A percentile compares a stretch with the other conserved stretches of the same genome.
Evolutionary conservation across 2,888 invertebrate species (phyloP).

Genomic region (Cerastoderma edule): DNA sequence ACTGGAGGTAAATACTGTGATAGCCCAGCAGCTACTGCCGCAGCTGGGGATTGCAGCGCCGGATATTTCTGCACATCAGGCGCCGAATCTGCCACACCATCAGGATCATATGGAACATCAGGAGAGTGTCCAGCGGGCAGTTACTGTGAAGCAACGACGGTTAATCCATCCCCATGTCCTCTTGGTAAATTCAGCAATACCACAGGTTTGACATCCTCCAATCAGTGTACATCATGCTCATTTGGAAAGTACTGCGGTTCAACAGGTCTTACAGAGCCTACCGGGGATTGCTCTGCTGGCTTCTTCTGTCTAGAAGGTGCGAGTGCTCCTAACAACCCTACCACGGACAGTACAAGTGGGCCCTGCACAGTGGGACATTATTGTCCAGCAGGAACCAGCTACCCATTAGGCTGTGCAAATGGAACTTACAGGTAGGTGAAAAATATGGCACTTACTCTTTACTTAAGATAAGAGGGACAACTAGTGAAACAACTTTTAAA

Average conservation of each 20-base stretch:
- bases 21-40: constrained; percentile 68
- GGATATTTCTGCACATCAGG: constrained; percentile 78
- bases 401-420: constrained; percentile 72
- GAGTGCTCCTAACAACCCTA: constrained; percentile 71
- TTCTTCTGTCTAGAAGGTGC: constrained; percentile 77
- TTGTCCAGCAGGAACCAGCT: constrained; percentile 78
- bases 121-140: constrained; percentile 80
- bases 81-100: constrained; percentile 73
- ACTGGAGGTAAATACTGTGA: constrained; percentile 79
- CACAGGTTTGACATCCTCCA: constrained; percentile 66
- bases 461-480: too few species aligned
- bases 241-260: constrained; percentile 78
- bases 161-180: constrained; percentile 75
- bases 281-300: constrained; percentile 76
- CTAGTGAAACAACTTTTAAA: too few species aligned
- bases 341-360: constrained; percentile 75
- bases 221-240: constrained; percentile 65
- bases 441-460: too few species aligned
- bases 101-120: constrained; percentile 72
- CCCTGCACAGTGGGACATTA: constrained; percentile 80
- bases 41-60: constrained; percentile 72
- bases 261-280: constrained; percentile 75
- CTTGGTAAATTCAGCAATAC: constrained; percentile 76
- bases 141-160: constrained; percentile 73
- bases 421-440: constrained; percentile 70